These are phyloP conservation scores for Chanos chanos DNA, from an alignment of 2,797 vertebrate genomes.

Conservation along the genomic window DNA sequence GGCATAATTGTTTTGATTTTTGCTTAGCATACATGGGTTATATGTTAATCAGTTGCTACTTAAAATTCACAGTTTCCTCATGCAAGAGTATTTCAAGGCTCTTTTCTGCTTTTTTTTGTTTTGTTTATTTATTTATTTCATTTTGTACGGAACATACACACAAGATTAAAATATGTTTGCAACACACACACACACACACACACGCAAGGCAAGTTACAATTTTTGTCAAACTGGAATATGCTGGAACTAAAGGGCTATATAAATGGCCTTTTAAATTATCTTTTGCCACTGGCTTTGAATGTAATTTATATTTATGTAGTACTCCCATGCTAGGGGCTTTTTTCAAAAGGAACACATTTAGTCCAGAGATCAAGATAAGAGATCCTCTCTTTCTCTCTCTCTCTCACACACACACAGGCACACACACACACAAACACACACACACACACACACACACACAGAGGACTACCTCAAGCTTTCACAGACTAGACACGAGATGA, in stretches of 20 bases:
- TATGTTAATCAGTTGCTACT: constrained; percentile 60
- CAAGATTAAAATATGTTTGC: too few species aligned
- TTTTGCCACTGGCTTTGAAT: constrained; percentile 15
- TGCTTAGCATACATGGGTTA: constrained; percentile 53
- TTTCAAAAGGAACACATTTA: constrained; percentile 14
- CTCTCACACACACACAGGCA: not conserved
- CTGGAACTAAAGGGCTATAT: constrained; percentile 7
- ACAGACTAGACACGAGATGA: constrained; percentile 23
- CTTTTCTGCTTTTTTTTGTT: not conserved
- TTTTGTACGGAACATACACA: too few species aligned
- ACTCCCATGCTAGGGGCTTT: not conserved
- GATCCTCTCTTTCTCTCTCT: constrained; percentile 40
- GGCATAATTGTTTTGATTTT: constrained; percentile 55
- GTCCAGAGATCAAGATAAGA: constrained; percentile 52
- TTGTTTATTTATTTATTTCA: too few species aligned
- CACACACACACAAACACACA: not conserved
- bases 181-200: not conserved
- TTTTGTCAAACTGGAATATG: constrained; percentile 16
- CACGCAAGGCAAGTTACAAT: constrained; percentile 1
- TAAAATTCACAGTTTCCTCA: constrained; percentile 43
- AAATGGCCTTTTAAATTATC: constrained; percentile 21
- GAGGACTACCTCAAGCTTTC: constrained; percentile 14
- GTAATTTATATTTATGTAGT: constrained; percentile 28
- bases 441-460: constrained; percentile 3
- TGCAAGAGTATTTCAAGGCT: constrained; percentile 24